Percentiles rank a stretch among this genome's conserved stretches.
These are phyloP conservation scores for Gnatocerus cornutus DNA, from an alignment of 2,888 invertebrate species.

Conservation along the genomic window DNA sequence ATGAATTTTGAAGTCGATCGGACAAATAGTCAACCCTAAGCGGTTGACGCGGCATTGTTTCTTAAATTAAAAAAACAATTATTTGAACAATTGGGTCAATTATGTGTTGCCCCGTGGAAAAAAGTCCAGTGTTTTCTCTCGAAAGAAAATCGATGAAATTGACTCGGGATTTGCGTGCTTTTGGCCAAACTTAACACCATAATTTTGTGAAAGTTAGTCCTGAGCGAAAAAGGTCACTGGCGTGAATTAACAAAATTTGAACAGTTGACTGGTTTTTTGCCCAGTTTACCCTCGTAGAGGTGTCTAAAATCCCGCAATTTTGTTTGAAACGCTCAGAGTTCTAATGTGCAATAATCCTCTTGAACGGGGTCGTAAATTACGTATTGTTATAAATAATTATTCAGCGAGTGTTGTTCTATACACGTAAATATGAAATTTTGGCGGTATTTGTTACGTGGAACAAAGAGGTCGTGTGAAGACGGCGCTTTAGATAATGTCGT, in stretches of 20 bases:
- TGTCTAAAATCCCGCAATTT: conserved; percentile 13
- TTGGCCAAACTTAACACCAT: conserved; percentile 28
- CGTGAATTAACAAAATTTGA: too few relatives aligned
- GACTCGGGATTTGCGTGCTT: conserved; percentile 31
- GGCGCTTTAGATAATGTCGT: conserved; percentile 40
- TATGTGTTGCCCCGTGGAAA: neutral
- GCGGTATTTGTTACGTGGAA: conserved; percentile 24
- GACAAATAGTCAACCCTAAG: too few relatives aligned
- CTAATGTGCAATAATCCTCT: conserved; percentile 40
- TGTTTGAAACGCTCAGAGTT: conserved; percentile 15
- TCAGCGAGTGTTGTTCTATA: conserved; percentile 7
- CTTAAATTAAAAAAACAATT: too few relatives aligned
- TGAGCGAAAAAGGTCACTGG: too few relatives aligned
- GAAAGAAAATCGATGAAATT: conserved; percentile 23
- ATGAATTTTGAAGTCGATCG: too few relatives aligned
- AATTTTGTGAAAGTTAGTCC: too few relatives aligned
- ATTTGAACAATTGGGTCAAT: conserved; percentile 3
- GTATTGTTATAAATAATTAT: conserved; percentile 44
- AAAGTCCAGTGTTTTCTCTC: conserved; percentile 14
- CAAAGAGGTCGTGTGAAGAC: conserved; percentile 35
- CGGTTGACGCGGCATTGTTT: too few relatives aligned
- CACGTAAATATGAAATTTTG: conserved; percentile 35
- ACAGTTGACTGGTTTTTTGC: too few relatives aligned
- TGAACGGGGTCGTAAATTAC: conserved; percentile 34
- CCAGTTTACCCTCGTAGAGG: neutral